Conservation (phyloP, 2,113 vertebrate genomes). For the Capricornis sumatraensis region DNA sequence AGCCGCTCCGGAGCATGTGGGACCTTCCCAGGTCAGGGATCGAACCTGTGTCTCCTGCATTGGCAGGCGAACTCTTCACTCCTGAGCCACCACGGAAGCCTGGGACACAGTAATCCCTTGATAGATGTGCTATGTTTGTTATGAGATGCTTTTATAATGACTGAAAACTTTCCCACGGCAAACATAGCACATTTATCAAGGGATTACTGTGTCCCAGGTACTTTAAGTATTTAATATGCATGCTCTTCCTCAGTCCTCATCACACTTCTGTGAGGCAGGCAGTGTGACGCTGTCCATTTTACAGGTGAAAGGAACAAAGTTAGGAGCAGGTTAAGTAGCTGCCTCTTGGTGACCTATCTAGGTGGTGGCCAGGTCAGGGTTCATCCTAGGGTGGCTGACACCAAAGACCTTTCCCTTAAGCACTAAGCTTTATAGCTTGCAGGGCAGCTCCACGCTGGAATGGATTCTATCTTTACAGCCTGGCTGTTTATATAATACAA, state of each 20-base stretch:
- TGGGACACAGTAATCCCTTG: no score
- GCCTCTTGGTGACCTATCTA: not conserved
- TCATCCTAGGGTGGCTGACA: not conserved
- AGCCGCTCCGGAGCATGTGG: not conserved
- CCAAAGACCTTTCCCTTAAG: not conserved
- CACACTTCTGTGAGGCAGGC: not conserved
- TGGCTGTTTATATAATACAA: not conserved
- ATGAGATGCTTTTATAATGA: not conserved
- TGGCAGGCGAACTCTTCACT: not conserved
- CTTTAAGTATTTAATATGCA: not conserved
- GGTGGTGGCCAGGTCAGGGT: not conserved
- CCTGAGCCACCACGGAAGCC: not conserved
- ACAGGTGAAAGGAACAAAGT: not conserved
- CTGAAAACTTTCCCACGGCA: not conserved
- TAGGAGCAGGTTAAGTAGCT: not conserved
- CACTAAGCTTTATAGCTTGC: not conserved
- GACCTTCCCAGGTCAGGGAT: not conserved
- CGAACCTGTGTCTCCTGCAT: not conserved
- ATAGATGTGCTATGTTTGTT: no score
- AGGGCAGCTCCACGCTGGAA: not conserved
- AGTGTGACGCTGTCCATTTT: not conserved
- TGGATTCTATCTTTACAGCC: not conserved
- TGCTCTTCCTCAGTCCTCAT: not conserved
- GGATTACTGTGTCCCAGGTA: not conserved
- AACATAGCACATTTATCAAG: not conserved